Percentiles rank a stretch among this genome's conserved stretches.
These are phyloP conservation scores for Physella acuta DNA, from an alignment of 1,140 invertebrate genomes.

Conservation along the genomic window DNA sequence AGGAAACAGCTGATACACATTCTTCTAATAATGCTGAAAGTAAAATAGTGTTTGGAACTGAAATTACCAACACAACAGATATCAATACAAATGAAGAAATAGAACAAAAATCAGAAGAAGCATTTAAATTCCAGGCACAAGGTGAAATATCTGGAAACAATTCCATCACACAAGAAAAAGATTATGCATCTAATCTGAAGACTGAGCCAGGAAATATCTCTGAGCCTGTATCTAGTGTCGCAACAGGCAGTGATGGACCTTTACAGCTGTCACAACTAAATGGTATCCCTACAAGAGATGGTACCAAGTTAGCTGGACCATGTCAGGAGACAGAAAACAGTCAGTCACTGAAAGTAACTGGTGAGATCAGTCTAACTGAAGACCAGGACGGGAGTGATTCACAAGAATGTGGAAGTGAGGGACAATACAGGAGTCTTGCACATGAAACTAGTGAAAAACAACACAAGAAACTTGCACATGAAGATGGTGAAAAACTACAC, in stretches of 20 bases:
- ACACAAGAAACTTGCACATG: background rate
- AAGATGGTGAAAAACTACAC: background rate
- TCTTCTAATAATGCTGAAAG: background rate
- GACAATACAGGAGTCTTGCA: background rate
- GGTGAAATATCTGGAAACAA: constrained; percentile 1
- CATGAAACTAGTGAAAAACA: background rate
- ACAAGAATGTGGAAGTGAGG: background rate
- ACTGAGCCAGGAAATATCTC: no score
- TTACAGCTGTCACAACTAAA: no score
- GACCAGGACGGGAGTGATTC: background rate
- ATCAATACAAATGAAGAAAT: no score
- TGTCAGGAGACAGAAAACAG: no score
- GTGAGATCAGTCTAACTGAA: background rate
- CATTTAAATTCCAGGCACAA: background rate
- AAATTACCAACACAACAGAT: background rate
- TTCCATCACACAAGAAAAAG: background rate
- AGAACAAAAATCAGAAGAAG: no score
- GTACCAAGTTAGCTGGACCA: no score
- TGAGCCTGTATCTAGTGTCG: no score
- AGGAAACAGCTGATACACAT: no score
- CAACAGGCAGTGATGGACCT: no score
- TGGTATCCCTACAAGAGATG: no score
- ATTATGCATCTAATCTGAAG: no score
- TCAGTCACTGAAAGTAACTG: background rate
- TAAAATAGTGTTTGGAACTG: background rate